Evolutionary conservation across 2,888 invertebrate genomes (phyloP).

Genomic region (Celastrina argiolus): DNA sequence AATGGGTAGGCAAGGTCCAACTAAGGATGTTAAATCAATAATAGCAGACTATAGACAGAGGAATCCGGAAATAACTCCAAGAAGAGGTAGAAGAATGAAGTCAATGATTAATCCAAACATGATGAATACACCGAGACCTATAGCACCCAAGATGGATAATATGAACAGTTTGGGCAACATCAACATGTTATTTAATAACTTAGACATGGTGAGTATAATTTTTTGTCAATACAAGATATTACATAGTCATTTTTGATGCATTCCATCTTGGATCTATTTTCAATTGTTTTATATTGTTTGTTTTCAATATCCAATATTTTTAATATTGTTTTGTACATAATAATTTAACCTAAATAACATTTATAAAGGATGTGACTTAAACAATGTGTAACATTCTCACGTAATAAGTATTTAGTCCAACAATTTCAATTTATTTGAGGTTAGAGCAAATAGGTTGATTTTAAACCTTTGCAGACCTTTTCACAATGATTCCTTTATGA

Average conservation of each 20-base stretch:
- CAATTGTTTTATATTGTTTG: too few species aligned
- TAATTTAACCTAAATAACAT: too few species aligned
- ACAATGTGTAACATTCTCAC: too few species aligned
- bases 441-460: not conserved
- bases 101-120: slow-evolving; percentile 69
- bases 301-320: not conserved
- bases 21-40: slow-evolving; percentile 89
- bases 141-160: slow-evolving; percentile 62
- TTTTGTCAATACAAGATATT: too few species aligned
- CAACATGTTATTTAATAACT: slow-evolving; percentile 68
- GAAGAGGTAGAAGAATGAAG: slow-evolving; percentile 81
- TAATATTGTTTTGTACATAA: not conserved
- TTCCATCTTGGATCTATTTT: too few species aligned
- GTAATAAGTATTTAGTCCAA: too few species aligned
- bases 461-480: not conserved
- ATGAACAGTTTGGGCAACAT: slow-evolving; percentile 53
- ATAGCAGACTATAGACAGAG: slow-evolving; percentile 88
- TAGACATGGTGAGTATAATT: slow-evolving; percentile 64
- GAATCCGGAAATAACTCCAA: slow-evolving; percentile 85
- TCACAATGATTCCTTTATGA: not conserved
- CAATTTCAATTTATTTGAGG: not conserved
- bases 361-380: too few species aligned
- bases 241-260: too few species aligned
- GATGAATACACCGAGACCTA: slow-evolving; percentile 63
- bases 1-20: slow-evolving; percentile 84